These are phyloP conservation scores for Alectoris magna DNA, from an alignment of 2,797 vertebrate species.

Conservation along the genomic window DNA sequence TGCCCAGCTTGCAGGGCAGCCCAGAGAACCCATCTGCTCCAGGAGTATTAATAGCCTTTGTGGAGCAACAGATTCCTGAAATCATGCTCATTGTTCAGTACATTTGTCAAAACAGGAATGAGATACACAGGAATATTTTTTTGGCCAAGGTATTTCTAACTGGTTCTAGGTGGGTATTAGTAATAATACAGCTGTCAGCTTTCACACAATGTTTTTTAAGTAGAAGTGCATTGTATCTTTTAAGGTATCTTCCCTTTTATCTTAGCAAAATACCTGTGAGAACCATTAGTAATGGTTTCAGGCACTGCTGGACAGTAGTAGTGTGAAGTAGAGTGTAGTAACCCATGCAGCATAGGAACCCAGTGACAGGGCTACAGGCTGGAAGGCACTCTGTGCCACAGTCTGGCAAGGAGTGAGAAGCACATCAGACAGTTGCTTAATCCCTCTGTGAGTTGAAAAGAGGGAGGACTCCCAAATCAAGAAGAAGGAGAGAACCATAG, in stretches of 20 bases:
- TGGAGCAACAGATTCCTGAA: constrained; percentile 47
- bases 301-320: not conserved
- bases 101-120: constrained; percentile 48
- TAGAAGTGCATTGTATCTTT: not conserved
- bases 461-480: not conserved
- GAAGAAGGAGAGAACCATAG: not conserved
- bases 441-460: not conserved
- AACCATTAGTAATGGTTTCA: not conserved
- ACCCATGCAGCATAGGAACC: not conserved
- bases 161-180: not conserved
- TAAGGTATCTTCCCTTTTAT: not conserved
- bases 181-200: not conserved
- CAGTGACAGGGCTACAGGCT: not conserved
- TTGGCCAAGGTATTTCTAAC: not conserved
- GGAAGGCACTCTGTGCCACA: not conserved
- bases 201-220: not conserved
- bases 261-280: not conserved
- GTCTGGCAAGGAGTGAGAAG: not conserved
- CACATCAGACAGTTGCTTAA: not conserved
- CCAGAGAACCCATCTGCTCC: not conserved
- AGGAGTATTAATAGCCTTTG: constrained; percentile 52
- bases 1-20: not conserved
- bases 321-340: fast-evolving
- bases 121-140: constrained; percentile 31
- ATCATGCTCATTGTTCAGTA: constrained; percentile 32